phyloP scores from a whole-genome alignment of 2,113 vertebrate species.

The Gila orcuttii region DNA sequence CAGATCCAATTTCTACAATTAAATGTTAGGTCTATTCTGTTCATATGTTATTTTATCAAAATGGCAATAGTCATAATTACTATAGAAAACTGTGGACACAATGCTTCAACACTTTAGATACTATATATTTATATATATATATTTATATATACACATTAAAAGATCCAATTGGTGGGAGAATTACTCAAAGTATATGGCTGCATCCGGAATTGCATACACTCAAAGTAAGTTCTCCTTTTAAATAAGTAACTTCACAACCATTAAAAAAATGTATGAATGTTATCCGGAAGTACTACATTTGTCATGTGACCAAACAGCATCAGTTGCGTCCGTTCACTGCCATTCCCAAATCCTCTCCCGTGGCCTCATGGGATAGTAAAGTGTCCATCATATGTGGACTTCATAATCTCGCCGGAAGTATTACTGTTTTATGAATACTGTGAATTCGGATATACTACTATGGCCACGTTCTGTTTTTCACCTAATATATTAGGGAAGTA shows the following conservation, averaged over 20 bases:
- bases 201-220: background rate
- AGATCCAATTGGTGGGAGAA: constrained; percentile 68
- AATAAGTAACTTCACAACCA: background rate
- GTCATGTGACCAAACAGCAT: no score
- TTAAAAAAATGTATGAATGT: background rate
- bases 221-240: background rate
- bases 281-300: no score
- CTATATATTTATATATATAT: constrained; percentile 64
- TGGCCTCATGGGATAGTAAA: no score
- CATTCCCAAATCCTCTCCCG: no score
- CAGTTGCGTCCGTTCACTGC: no score
- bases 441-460: no score
- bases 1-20: constrained; percentile 1
- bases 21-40: constrained; percentile 55
- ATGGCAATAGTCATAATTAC: constrained; percentile 71
- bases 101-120: constrained; percentile 68
- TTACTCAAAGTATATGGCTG: constrained; percentile 60
- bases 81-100: constrained; percentile 74
- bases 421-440: no score
- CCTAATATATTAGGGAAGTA: background rate
- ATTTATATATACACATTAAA: constrained; percentile 62
- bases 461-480: no score
- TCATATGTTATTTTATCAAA: constrained; percentile 74
- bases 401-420: no score
- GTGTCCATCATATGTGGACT: no score